phyloP scores from a whole-genome alignment of 2,797 vertebrate species.

The Poecile montanus region DNA sequence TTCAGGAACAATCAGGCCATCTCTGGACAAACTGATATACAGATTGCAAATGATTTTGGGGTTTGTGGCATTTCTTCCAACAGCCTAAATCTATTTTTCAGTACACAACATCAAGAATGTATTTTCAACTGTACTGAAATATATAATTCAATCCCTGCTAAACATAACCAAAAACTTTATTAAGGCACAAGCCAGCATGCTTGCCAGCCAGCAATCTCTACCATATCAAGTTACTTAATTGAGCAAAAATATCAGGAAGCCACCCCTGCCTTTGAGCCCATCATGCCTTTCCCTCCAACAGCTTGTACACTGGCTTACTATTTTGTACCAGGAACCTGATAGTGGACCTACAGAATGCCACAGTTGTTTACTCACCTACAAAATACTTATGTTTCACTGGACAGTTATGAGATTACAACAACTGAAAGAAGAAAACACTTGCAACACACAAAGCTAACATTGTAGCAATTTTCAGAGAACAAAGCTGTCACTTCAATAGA shows the following conservation, averaged over 20 bases:
- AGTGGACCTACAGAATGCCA: background rate
- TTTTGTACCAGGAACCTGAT: background rate
- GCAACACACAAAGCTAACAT: background rate
- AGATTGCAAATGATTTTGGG: background rate
- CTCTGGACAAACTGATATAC: background rate
- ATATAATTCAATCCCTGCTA: background rate
- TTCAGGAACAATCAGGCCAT: background rate
- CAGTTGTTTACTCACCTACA: background rate
- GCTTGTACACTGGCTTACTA: background rate
- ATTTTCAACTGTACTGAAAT: background rate
- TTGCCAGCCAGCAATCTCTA: background rate
- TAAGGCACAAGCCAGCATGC: background rate
- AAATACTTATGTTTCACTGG: background rate
- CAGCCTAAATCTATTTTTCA: background rate
- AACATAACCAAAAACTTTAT: background rate
- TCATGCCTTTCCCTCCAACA: background rate
- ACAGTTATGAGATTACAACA: background rate
- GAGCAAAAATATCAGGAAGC: background rate
- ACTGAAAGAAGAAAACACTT: background rate
- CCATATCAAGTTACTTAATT: slow-evolving; percentile 21
- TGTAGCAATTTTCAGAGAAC: background rate
- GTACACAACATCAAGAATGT: background rate
- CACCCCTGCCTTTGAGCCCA: background rate
- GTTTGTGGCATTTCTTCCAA: background rate
- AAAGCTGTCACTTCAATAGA: background rate